Base-by-base conservation (phyloP, 2,888 invertebrate species). In the Drosophila formosana region DNA sequence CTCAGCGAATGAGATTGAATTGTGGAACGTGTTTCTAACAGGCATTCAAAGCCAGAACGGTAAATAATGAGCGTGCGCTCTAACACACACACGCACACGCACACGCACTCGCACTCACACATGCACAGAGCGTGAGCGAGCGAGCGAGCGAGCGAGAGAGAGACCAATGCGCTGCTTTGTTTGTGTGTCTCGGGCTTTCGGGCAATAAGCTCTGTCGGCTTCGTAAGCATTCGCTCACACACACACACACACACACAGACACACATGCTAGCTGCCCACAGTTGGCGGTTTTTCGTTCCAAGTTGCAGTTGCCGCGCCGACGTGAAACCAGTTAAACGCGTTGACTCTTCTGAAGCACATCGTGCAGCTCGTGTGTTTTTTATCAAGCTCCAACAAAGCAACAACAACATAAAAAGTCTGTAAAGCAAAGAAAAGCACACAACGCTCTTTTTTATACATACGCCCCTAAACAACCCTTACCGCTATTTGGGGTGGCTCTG, bases 241-340 rank as follows among this genome's bases (percentile, higher is more conserved):
- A 56, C 52, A 66, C 67, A 55, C 30, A 46, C 60, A 64, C 61
- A 58, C 34, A 34, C 61, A 58, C 63, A 6, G 11, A 32, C 37
- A 34, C 11, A 37, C 37, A n/a, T n/a, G n/a, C n/a, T 8, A 53
- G 50, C 63, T 34, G 34, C 43, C 37, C 13, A 30, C 62, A 50
- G 68, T 69, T 72, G 78, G 73, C 74, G 57, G 53, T 18, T 49
- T 37, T 55, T 52, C 56, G 80, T 47, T 57, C 75, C 80, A 75
- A 78, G 58, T 80, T 80, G 82, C 86, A 82, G 72, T 88, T 85
- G 82, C 72, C 81, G 82, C 81, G 86, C 72, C 81, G 80, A 80
- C 84, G 88, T 81, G 82, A 89, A 89, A 88, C 89, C 80, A 82
- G 88, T 89, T 84, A 89, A 90, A 85, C 85, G 80, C 80, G 80